Evolutionary conservation across 2,113 vertebrate genomes (phyloP).

Genomic region (Dinomys branickii): DNA sequence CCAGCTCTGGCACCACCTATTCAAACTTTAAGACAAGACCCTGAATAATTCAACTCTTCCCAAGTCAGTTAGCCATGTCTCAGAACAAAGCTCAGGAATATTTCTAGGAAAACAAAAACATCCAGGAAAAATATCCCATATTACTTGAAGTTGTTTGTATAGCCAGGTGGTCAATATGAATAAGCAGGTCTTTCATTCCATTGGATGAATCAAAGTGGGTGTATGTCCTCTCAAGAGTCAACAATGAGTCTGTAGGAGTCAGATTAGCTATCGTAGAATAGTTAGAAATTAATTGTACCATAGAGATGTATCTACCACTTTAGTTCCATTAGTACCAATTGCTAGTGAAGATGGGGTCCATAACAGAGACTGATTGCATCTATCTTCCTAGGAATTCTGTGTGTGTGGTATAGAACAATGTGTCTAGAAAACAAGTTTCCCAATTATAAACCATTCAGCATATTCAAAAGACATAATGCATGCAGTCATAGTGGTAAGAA

Average conservation of each 20-base stretch:
- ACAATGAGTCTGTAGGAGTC: background rate
- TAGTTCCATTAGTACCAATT: background rate
- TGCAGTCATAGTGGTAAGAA: background rate
- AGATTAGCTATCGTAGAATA: background rate
- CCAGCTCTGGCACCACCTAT: background rate
- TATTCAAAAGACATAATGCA: background rate
- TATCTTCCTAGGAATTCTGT: background rate
- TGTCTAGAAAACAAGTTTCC: background rate
- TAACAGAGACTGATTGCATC: background rate
- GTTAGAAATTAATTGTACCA: background rate
- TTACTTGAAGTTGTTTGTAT: conserved; percentile 3
- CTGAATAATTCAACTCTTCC: background rate
- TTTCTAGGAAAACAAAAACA: conserved; percentile 21
- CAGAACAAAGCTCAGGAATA: conserved; percentile 27
- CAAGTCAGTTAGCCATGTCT: background rate
- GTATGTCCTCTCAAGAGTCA: background rate
- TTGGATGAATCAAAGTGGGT: background rate
- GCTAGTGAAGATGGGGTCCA: background rate
- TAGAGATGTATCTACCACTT: background rate
- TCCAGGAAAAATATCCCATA: background rate
- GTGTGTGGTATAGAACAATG: background rate
- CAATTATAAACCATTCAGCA: background rate
- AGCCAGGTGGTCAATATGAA: background rate
- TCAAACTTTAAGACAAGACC: background rate
- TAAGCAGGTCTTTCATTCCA: conserved; percentile 22